Conservation (phyloP, 2,797 vertebrate species). For the Urocyon cinereoargenteus region DNA sequence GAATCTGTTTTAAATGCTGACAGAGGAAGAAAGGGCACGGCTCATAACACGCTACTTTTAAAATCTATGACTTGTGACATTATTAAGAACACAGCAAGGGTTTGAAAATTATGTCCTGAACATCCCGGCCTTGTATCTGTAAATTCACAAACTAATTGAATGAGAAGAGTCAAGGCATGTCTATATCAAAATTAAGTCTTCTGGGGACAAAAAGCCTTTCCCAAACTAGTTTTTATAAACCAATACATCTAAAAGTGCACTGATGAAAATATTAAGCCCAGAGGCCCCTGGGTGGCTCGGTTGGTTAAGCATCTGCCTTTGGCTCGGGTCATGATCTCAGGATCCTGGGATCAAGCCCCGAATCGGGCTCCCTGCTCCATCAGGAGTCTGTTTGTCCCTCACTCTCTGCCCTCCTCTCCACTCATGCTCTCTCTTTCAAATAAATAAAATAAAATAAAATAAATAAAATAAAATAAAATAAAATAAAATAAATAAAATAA, state of each 20-base stretch:
- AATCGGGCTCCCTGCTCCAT: no score
- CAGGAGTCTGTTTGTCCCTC: no score
- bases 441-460: no score
- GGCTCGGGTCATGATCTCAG: no score
- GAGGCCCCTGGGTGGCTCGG: no score
- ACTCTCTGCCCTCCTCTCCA: no score
- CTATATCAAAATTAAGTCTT: conserved; percentile 15
- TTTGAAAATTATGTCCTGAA: conserved; percentile 38
- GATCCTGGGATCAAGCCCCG: no score
- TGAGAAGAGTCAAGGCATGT: not conserved
- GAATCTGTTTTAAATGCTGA: conserved; percentile 44
- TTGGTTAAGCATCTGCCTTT: no score
- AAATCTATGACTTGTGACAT: conserved; percentile 39
- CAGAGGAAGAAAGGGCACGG: not conserved
- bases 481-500: not conserved
- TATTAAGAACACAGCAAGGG: conserved; percentile 56
- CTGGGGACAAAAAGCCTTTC: not conserved
- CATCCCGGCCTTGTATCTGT: conserved; percentile 28
- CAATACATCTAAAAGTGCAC: not conserved
- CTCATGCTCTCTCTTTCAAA: no score
- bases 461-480: no score
- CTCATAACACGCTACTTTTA: not conserved
- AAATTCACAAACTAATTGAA: conserved; percentile 38
- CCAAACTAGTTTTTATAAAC: conserved; percentile 29
- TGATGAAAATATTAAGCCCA: conserved; percentile 13